Conservation (phyloP, 2,888 invertebrate genomes). For the Calameuta pallipes region DNA sequence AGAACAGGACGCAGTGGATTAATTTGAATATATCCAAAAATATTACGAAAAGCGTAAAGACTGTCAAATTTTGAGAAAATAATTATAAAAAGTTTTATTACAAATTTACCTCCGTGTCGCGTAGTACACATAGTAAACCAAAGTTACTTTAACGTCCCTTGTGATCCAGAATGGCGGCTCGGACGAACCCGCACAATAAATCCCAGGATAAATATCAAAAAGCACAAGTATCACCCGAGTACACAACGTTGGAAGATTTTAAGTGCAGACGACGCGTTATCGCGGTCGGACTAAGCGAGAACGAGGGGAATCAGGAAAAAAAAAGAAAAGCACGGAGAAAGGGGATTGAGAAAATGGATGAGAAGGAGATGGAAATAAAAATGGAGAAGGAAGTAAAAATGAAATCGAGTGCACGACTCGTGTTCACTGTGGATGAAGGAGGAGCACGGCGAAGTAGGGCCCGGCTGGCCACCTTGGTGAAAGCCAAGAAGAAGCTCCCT, state of each 20-base stretch:
- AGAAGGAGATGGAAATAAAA: neutral
- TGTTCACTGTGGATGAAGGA: slow-evolving; percentile 32
- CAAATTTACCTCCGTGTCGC: neutral
- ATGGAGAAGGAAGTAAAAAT: neutral
- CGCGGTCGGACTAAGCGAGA: neutral
- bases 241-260: neutral
- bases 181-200: neutral
- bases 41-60: neutral
- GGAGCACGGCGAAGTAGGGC: slow-evolving; percentile 7
- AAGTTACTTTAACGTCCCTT: neutral
- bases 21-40: neutral
- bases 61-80: neutral
- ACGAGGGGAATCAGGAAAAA: neutral
- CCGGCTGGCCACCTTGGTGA: slow-evolving; percentile 40
- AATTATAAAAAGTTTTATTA: neutral
- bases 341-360: neutral
- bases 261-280: neutral
- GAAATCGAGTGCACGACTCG: slow-evolving; percentile 16
- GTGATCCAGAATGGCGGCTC: neutral
- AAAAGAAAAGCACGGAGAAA: neutral
- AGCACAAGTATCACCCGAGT: neutral
- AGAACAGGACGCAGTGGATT: neutral
- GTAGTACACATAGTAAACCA: neutral
- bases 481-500: slow-evolving; percentile 48
- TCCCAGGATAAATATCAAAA: neutral